Evolutionary conservation across 2,888 invertebrate species (phyloP).

Genomic region (Aporophyla nigra): DNA sequence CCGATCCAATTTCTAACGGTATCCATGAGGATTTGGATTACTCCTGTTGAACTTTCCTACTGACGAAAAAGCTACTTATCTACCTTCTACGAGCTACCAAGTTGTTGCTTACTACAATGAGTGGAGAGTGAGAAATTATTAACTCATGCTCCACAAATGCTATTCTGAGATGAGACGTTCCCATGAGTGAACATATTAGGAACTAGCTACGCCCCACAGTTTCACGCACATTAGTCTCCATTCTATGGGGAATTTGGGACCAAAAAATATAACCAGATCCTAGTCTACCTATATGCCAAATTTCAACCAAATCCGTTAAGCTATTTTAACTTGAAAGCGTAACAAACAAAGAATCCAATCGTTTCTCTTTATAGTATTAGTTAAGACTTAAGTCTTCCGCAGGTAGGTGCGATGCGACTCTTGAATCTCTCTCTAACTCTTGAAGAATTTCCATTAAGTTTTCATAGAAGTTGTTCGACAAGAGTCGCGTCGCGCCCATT

Average conservation of each 20-base stretch:
- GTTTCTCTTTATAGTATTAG: neutral
- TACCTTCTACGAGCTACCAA: neutral
- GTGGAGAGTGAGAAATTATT: neutral
- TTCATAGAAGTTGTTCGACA: too few species aligned
- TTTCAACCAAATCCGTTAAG: neutral
- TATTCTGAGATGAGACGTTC: neutral
- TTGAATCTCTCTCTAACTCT: too few species aligned
- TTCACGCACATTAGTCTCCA: neutral
- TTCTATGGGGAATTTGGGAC: neutral
- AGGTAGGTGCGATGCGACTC: too few species aligned
- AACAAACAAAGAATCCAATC: neutral
- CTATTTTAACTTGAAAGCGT: neutral
- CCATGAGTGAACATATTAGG: too few species aligned
- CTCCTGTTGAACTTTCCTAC: neutral
- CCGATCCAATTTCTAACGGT: neutral
- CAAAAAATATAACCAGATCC: neutral
- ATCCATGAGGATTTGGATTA: neutral
- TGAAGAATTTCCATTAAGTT: too few species aligned
- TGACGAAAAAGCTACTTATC: neutral
- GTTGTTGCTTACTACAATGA: neutral
- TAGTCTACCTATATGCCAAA: neutral
- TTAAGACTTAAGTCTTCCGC: neutral
- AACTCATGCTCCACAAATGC: neutral
- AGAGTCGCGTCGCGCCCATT: too few species aligned
- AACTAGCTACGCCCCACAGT: neutral